Base-by-base conservation (phyloP, 2,113 vertebrate genomes). In the Perognathus longimembris region DNA sequence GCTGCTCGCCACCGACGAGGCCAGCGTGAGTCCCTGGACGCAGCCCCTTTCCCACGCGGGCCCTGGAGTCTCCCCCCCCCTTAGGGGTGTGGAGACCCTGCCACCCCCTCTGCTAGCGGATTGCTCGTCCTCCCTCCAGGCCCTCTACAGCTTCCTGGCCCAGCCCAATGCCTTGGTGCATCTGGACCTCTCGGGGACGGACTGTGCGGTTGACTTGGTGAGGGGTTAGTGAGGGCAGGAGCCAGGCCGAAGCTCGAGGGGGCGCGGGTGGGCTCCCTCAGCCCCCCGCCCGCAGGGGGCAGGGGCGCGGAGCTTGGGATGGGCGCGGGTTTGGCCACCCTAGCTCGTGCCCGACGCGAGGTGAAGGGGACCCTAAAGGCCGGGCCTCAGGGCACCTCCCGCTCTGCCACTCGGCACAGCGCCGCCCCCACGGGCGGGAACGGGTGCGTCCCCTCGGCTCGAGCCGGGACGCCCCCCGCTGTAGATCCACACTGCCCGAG, bases 111-210 rank as follows among this genome's bases (percentile, higher is more conserved):
- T 57, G 54, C 24, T 86, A 24, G 42, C 50, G 73, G 21, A 38
- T 45, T 34, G 59, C 88, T 64, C 54, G 6, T 93, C 93, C 81
- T 71, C 76, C 83, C 88, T 95, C 20, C 94, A 99, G 99, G 98
- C 98, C 94, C 98, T 99, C 87, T 99, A 99, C 95, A 97, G 98
- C 81, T 99, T 99, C 95, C 95, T 99, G 97, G 99, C 99, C 89
- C 98, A 99, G 96, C 99, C 99, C 91, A 99, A 99, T 80, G 99
- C 98, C 76, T 97, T 99, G 94, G 98, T 99, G 40, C 98, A 99
- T 92, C 96, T 99, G 97, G 98, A 99, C 95, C 96, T 99, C 86
- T 98, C 99, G 0, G 98, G 98, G 50, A 99, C 99, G 0, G 99
- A 99, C 98, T 99, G 99, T 36, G 96, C 98, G 4, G 98, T 99